Percentiles rank a stretch among this genome's conserved stretches.
Conservation (phyloP, 2,797 vertebrate genomes). For the Phaenicophaeus curvirostris region DNA sequence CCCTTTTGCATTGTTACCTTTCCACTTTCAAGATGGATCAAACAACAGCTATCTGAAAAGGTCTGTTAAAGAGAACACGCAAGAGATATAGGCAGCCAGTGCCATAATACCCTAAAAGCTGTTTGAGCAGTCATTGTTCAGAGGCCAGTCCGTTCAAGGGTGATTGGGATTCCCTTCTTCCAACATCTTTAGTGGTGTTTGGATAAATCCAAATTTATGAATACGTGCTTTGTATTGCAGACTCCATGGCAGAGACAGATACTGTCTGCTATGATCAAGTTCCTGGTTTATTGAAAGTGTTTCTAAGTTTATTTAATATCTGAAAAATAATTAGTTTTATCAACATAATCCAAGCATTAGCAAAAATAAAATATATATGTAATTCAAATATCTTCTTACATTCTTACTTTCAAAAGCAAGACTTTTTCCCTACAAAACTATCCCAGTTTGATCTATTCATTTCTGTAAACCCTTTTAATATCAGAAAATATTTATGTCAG, state of each 20-base stretch:
- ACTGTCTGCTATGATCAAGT: not conserved
- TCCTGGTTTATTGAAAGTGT: not conserved
- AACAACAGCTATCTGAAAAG: not conserved
- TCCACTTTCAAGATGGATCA: not conserved
- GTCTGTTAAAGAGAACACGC: not conserved
- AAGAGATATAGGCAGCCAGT: not conserved
- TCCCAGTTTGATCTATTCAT: not conserved
- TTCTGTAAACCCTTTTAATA: not conserved
- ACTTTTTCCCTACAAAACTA: not conserved
- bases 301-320: not conserved
- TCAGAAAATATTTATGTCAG: not conserved
- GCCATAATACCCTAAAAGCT: not conserved
- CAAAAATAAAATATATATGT: not conserved
- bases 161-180: not conserved
- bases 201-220: not conserved
- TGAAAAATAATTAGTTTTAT: not conserved
- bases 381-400: not conserved
- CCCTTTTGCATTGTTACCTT: not conserved
- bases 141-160: not conserved
- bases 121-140: not conserved
- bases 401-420: not conserved
- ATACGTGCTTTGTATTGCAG: not conserved
- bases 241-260: not conserved
- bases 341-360: not conserved
- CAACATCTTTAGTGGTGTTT: not conserved